Percentiles rank a stretch among this genome's conserved stretches.
phyloP scores from a whole-genome alignment of 2,888 invertebrate species.

The Pachymerium ferrugineum region DNA sequence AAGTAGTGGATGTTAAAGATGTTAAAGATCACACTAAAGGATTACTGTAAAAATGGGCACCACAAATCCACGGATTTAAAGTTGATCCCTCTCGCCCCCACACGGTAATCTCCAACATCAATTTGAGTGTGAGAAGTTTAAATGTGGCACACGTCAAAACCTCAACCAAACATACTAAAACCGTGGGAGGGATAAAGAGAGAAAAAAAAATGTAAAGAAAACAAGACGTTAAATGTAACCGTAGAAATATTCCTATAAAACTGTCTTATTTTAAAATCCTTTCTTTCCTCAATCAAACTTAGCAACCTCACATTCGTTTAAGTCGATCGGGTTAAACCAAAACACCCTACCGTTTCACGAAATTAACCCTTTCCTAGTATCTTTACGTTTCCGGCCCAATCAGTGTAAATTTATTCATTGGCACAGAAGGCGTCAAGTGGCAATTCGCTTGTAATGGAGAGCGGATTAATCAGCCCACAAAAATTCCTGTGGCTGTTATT shows the following conservation, averaged over 20 bases:
- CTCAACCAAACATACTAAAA: neutral
- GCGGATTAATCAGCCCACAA: slow-evolving; percentile 23
- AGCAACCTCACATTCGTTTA: neutral
- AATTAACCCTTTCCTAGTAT: slow-evolving; percentile 12
- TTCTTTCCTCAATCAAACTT: neutral
- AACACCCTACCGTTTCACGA: neutral
- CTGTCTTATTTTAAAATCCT: neutral
- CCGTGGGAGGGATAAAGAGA: neutral
- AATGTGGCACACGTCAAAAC: slow-evolving; percentile 7
- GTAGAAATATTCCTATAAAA: no score
- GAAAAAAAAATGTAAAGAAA: neutral
- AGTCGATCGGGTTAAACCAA: neutral
- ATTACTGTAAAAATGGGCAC: neutral
- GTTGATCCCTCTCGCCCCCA: slow-evolving; percentile 22
- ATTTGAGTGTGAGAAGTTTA: slow-evolving; percentile 21
- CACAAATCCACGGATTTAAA: slow-evolving; percentile 24
- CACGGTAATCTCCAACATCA: slow-evolving; percentile 11
- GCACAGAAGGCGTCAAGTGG: slow-evolving; percentile 8
- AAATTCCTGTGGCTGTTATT: neutral
- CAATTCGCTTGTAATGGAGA: slow-evolving; percentile 14
- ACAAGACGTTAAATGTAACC: neutral
- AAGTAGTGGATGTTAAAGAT: neutral
- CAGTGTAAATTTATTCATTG: slow-evolving; percentile 10
- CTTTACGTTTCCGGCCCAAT: slow-evolving; percentile 20
- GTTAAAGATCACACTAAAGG: neutral